Evolutionary conservation across 1,140 invertebrate genomes (phyloP).

Genomic region (Himalopsyche phryganea): DNA sequence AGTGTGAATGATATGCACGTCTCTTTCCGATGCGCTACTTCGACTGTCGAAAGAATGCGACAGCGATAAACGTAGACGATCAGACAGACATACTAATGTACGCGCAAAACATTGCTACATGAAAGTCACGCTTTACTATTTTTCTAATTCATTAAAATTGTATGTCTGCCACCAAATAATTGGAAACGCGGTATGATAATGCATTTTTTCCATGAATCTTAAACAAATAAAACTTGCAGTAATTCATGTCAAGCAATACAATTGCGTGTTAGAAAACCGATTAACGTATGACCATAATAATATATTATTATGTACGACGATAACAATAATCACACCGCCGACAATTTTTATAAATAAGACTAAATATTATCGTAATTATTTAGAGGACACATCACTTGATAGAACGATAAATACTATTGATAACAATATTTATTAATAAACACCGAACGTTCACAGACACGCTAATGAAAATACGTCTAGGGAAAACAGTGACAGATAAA

Average conservation of each 20-base stretch:
- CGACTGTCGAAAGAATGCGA: conserved; percentile 2
- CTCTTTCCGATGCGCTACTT: conserved; percentile 1
- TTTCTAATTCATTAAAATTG: conserved; percentile 7
- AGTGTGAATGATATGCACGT: conserved; percentile 9
- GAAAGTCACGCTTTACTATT: conserved; percentile 29
- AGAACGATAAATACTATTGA: too few relatives aligned
- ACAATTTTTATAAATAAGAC: too few relatives aligned
- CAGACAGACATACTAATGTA: conserved; percentile 25
- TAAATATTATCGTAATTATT: too few relatives aligned
- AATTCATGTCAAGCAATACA: neutral
- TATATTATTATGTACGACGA: conserved; percentile 4
- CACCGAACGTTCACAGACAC: conserved; percentile 18
- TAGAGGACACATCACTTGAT: too few relatives aligned
- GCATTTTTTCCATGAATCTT: neutral
- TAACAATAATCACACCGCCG: conserved; percentile 13
- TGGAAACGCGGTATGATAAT: conserved; percentile 1
- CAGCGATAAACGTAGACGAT: conserved; percentile 14
- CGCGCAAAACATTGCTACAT: conserved; percentile 27
- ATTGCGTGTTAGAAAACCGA: conserved; percentile 21
- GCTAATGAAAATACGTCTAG: conserved; percentile 24
- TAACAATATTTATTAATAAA: conserved; percentile 7
- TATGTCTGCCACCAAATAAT: neutral
- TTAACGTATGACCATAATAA: conserved; percentile 3
- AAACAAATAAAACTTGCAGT: neutral
- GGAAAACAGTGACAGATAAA: conserved; percentile 26